Conservation (phyloP, 2,797 vertebrate species). For the Coregonus ussuriensis region DNA sequence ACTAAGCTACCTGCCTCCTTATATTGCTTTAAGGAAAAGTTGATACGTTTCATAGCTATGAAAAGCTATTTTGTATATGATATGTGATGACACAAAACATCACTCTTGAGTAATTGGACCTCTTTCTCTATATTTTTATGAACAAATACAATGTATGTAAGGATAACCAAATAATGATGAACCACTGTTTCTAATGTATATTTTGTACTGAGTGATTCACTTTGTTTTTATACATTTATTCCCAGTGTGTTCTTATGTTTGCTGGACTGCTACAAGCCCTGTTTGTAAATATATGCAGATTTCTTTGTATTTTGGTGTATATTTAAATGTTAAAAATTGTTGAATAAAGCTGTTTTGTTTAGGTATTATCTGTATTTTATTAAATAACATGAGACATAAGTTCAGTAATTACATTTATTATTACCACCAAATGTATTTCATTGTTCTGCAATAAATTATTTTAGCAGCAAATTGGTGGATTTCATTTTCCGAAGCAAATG, state of each 20-base stretch:
- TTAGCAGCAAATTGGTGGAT: not conserved
- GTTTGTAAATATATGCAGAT: slow-evolving; percentile 57
- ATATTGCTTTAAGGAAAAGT: not conserved
- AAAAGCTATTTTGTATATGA: not conserved
- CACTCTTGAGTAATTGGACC: not conserved
- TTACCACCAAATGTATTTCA: not conserved
- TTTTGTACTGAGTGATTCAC: slow-evolving; percentile 25
- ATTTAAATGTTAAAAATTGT: slow-evolving; percentile 67
- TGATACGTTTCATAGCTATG: slow-evolving; percentile 3
- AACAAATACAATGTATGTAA: not conserved
- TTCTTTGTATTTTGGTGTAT: slow-evolving; percentile 55
- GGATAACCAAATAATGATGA: slow-evolving; percentile 12
- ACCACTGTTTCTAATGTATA: slow-evolving; percentile 19
- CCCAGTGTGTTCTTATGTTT: not conserved
- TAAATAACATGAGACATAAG: not conserved
- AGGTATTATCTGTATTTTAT: slow-evolving; percentile 17
- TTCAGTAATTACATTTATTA: not conserved
- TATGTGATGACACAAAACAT: not conserved
- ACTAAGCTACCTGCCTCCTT: too few relatives aligned
- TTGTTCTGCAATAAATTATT: not conserved
- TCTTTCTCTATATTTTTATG: slow-evolving; percentile 17
- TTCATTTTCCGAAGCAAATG: slow-evolving; percentile 66
- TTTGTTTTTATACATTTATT: not conserved
- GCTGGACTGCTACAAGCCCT: not conserved
- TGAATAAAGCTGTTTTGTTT: slow-evolving; percentile 61